Percentiles rank a stretch among this genome's conserved stretches.
Evolutionary conservation across 2,797 vertebrate species (phyloP).

Genomic region (Benthosema pterotum): DNA sequence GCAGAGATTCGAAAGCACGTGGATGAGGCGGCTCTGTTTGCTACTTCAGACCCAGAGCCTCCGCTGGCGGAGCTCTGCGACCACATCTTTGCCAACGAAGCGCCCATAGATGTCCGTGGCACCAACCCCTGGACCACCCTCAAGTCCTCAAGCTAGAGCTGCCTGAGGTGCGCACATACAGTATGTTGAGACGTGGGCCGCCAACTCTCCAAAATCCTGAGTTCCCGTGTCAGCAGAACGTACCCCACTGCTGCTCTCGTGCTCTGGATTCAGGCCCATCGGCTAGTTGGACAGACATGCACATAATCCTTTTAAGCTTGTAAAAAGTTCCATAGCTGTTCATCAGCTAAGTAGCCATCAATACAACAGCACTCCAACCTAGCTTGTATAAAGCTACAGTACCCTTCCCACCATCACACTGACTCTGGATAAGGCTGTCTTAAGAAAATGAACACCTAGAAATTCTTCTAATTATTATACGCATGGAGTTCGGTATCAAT

Average conservation of each 20-base stretch:
- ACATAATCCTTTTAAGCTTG: too few relatives aligned
- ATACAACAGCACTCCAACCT: too few relatives aligned
- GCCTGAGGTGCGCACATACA: too few relatives aligned
- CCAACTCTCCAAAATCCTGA: too few relatives aligned
- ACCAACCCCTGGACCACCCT: slow-evolving; percentile 87
- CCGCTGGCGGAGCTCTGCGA: slow-evolving; percentile 83
- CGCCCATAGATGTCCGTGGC: slow-evolving; percentile 85
- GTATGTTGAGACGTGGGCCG: too few relatives aligned
- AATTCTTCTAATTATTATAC: not conserved
- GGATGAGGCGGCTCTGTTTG: slow-evolving; percentile 87
- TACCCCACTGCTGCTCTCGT: too few relatives aligned
- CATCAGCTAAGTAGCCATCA: too few relatives aligned
- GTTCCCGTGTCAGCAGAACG: too few relatives aligned
- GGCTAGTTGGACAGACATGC: too few relatives aligned
- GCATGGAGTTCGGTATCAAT: slow-evolving; percentile 17
- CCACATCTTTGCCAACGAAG: slow-evolving; percentile 78
- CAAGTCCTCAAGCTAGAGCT: slow-evolving; percentile 82
- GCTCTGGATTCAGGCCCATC: too few relatives aligned
- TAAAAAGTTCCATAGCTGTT: too few relatives aligned
- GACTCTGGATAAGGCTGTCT: not conserved
- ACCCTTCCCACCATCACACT: not conserved
- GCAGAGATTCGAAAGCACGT: slow-evolving; percentile 84
- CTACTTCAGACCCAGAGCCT: slow-evolving; percentile 85
- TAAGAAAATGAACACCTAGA: not conserved
- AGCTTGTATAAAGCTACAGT: not conserved